Base-by-base conservation (phyloP, 1,140 invertebrate genomes). In the Scaptomyza hsui region DNA sequence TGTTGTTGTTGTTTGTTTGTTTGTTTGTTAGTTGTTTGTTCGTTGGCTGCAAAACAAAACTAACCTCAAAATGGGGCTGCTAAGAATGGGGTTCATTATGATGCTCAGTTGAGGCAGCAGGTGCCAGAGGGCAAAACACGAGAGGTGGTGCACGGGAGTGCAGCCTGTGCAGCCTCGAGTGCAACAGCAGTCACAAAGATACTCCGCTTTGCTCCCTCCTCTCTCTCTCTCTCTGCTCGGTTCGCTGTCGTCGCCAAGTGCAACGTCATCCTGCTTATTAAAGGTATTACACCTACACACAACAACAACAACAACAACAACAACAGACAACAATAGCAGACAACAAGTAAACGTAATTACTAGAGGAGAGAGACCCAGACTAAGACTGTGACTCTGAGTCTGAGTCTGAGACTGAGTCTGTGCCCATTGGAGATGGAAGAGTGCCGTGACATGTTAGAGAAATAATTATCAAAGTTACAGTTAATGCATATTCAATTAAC, bases 311-410 rank as follows among this genome's bases (percentile, higher is more conserved):
- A 26, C 55, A 51, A 56, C 75, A 65, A 65, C 72, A 47, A 45
- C 53, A 62, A 59, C 56, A 60, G 41, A 49, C 49, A 67, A 56
- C 76, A 64, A 56, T 55, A 72, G 44, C 49, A 79, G 80, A 83
- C 80, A 86, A 86, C 81, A 86, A 86, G 81, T 81, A 86, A 86
- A 86, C 81, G 81, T 86, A 86, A 86, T 86, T 88, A 77, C 82
- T 49, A 12, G 77, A 52, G 64, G 47, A 72, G 26, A 72, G 26
- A 29, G 55, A 44, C 59, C 45, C 72, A 71, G 48, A 16, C 57
- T 44, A 59, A 45, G 53, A 26, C 21, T 24, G 15, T 13, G n/a
- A 24, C 65, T 60, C 18, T 21, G 57, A 18, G 6, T 24, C 42
- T 24, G 55, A 21, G 21, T 10, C 15, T 15, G 26, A 48, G n/a